These are phyloP conservation scores for Protosalanx chinensis DNA, from an alignment of 2,797 vertebrate species.

Conservation along the genomic window DNA sequence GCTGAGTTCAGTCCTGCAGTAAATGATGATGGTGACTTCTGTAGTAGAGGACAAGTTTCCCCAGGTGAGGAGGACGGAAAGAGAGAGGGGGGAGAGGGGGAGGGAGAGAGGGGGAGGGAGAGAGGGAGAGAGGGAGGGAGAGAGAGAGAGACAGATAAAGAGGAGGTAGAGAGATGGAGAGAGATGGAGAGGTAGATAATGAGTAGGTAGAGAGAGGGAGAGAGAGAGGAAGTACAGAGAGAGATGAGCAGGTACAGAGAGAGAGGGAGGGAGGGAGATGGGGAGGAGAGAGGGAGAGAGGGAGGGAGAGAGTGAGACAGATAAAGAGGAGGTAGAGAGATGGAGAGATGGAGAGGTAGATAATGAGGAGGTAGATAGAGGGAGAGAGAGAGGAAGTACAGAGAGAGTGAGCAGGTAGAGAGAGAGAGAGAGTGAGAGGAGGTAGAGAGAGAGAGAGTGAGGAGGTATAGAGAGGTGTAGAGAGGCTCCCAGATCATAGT, in stretches of 20 bases:
- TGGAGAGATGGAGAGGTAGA: too few species aligned
- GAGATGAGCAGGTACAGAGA: neutral
- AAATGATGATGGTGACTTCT: neutral
- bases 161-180: neutral
- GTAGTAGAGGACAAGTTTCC: slow-evolving; percentile 1
- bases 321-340: neutral
- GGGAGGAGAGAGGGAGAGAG: neutral
- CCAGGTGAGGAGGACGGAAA: neutral
- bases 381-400: neutral
- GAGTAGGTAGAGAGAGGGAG: neutral
- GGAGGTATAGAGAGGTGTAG: neutral
- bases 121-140: neutral
- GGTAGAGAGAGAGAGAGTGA: neutral
- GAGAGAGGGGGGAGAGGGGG: neutral
- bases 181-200: neutral
- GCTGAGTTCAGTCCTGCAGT: slow-evolving; percentile 6
- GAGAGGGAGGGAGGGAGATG: neutral
- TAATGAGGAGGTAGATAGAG: neutral
- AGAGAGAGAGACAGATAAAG: neutral
- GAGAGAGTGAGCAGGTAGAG: neutral
- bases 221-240: too few species aligned
- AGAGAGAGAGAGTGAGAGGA: too few species aligned
- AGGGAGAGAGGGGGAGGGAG: neutral
- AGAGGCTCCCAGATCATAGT: neutral
- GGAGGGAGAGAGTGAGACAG: neutral